Conservation (phyloP, 2,888 invertebrate species). For the Rhamphomyia laevipes region DNA sequence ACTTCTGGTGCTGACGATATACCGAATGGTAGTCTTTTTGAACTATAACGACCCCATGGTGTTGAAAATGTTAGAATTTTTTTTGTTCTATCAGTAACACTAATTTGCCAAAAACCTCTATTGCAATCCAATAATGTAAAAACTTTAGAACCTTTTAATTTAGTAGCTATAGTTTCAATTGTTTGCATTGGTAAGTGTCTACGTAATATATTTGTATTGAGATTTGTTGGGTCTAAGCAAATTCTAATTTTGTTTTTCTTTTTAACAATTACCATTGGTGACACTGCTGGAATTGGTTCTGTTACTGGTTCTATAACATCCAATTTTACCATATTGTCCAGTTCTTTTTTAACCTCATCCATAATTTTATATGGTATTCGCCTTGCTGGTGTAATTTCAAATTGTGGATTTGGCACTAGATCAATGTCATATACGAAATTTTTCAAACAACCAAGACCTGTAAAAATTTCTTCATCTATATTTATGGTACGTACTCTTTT, state of each 20-base stretch:
- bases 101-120: background rate
- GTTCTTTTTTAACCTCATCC: slow-evolving; percentile 11
- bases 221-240: slow-evolving; percentile 9
- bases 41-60: background rate
- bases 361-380: slow-evolving; percentile 12
- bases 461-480: slow-evolving; percentile 6
- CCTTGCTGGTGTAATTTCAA: slow-evolving; percentile 12
- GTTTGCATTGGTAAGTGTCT: slow-evolving; percentile 14
- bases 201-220: slow-evolving; percentile 13
- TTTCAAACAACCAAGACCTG: slow-evolving; percentile 12
- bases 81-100: background rate
- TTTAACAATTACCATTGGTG: slow-evolving; percentile 13
- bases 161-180: slow-evolving; percentile 12
- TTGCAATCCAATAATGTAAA: slow-evolving; percentile 10
- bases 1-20: slow-evolving; percentile 1
- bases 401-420: slow-evolving; percentile 11
- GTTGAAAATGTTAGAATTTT: background rate
- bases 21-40: background rate
- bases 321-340: slow-evolving; percentile 11
- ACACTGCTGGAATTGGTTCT: slow-evolving; percentile 11
- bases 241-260: slow-evolving; percentile 12
- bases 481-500: slow-evolving; percentile 8
- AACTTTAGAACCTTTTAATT: slow-evolving; percentile 12
- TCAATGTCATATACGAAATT: slow-evolving; percentile 9
- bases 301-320: too few relatives aligned